These are phyloP conservation scores for Saturnia pavonia DNA, from an alignment of 2,888 invertebrate genomes.

Conservation along the genomic window DNA sequence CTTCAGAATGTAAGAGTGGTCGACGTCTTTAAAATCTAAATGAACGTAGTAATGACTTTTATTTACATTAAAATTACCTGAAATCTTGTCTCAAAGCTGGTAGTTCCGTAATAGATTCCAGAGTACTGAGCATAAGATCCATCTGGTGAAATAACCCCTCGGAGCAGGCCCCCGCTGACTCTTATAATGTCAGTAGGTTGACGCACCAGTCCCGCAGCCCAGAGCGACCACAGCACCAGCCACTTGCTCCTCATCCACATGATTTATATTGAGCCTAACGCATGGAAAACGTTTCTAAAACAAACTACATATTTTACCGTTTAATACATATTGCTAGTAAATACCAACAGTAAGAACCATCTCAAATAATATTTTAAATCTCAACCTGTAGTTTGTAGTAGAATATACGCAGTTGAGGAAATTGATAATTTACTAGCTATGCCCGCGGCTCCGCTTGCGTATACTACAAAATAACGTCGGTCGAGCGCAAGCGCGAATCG, in stretches of 20 bases:
- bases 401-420: too few species aligned
- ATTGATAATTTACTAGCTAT: too few species aligned
- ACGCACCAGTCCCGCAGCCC: constrained; percentile 34
- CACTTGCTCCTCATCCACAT: constrained; percentile 18
- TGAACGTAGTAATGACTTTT: background rate
- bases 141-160: constrained; percentile 37
- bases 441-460: too few species aligned
- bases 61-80: constrained; percentile 38
- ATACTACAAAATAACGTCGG: too few species aligned
- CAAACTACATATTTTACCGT: background rate
- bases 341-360: too few species aligned
- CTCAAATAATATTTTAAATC: too few species aligned
- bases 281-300: background rate
- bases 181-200: constrained; percentile 39
- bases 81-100: constrained; percentile 24
- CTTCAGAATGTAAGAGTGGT: background rate
- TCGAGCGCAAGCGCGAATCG: too few species aligned
- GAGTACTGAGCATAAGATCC: constrained; percentile 40
- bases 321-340: background rate
- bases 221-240: constrained; percentile 39
- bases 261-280: background rate
- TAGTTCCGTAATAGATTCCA: constrained; percentile 43
- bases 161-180: constrained; percentile 33
- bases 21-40: background rate
- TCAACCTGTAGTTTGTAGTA: too few species aligned